Conservation (phyloP, 2,113 vertebrate species). For the Grallaria varia region DNA sequence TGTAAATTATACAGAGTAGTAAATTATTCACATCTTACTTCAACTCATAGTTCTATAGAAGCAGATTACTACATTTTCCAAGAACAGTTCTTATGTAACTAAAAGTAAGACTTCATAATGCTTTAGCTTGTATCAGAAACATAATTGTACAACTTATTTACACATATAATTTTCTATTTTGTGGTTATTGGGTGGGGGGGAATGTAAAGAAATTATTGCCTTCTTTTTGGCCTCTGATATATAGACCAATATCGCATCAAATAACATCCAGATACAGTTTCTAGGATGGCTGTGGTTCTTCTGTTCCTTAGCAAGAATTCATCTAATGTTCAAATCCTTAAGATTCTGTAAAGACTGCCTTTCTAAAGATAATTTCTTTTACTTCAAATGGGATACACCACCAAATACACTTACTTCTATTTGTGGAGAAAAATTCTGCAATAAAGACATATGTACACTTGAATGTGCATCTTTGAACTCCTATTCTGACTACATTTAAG, state of each 20-base stretch:
- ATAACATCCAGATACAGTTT: background rate
- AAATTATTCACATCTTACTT: background rate
- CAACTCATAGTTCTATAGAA: background rate
- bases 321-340: background rate
- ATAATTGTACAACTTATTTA: background rate
- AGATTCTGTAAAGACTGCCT: background rate
- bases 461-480: background rate
- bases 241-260: background rate
- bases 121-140: background rate
- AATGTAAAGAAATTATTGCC: background rate
- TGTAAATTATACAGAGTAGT: background rate
- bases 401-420: background rate
- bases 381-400: background rate
- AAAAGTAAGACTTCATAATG: background rate
- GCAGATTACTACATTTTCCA: background rate
- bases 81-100: background rate
- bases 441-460: background rate
- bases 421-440: background rate
- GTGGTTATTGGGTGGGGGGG: rapidly evolving
- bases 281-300: background rate
- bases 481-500: background rate
- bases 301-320: background rate
- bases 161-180: background rate
- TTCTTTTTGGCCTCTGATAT: background rate
- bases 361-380: background rate